These are phyloP conservation scores for Sorex fumeus DNA, from an alignment of 2,113 vertebrate genomes.

Conservation along the genomic window DNA sequence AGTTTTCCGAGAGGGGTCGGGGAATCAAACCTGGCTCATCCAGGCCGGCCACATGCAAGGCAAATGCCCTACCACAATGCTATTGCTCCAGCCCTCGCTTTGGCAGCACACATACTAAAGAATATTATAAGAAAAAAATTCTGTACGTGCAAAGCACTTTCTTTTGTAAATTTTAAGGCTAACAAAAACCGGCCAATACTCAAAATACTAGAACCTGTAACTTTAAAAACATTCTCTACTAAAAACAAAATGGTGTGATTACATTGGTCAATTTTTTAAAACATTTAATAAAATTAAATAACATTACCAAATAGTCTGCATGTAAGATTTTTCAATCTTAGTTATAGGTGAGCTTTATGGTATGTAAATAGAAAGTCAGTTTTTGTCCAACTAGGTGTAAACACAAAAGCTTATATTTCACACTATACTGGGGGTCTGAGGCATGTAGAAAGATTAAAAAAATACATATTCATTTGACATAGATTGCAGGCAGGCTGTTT, in stretches of 20 bases:
- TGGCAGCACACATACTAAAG: too few relatives aligned
- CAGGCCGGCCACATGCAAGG: too few relatives aligned
- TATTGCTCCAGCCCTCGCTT: too few relatives aligned
- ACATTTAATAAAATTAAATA: slow-evolving; percentile 44
- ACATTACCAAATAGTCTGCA: neutral
- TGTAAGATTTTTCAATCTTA: neutral
- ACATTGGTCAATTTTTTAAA: slow-evolving; percentile 78
- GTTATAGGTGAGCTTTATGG: neutral
- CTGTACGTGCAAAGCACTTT: slow-evolving; percentile 52
- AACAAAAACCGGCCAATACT: slow-evolving; percentile 86
- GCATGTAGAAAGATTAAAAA: neutral
- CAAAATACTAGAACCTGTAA: slow-evolving; percentile 86
- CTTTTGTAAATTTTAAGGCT: slow-evolving; percentile 88
- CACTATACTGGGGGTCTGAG: neutral
- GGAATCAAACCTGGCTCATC: too few relatives aligned
- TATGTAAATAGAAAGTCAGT: neutral
- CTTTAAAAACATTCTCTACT: slow-evolving; percentile 88
- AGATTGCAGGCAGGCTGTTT: too few relatives aligned
- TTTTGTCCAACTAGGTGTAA: slow-evolving; percentile 27
- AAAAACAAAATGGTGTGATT: slow-evolving; percentile 87
- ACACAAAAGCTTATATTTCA: slow-evolving; percentile 34
- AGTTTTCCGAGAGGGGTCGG: too few relatives aligned
- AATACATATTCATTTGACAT: slow-evolving; percentile 29
- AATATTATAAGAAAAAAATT: slow-evolving; percentile 86
- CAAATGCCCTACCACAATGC: too few relatives aligned